Evolutionary conservation across 2,797 vertebrate species (phyloP).

Genomic region (Neopelma chrysocephalum): DNA sequence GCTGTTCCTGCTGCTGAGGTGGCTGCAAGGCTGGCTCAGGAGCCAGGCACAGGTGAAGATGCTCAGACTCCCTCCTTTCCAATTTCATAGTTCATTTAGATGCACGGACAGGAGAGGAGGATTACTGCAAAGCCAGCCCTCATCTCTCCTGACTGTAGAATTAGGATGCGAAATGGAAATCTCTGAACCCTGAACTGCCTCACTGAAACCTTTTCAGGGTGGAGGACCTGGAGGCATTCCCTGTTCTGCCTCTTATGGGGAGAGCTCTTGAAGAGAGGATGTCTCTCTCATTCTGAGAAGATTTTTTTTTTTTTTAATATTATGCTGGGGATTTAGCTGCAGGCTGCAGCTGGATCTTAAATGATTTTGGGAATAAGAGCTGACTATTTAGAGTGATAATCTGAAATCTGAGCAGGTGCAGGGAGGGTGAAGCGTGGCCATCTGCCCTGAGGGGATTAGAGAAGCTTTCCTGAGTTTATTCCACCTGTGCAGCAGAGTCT

Average conservation of each 20-base stretch:
- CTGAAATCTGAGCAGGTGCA: neutral
- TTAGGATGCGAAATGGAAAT: neutral
- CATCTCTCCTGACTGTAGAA: neutral
- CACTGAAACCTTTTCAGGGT: neutral
- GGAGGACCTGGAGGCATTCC: neutral
- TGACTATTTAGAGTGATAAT: neutral
- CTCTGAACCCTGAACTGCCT: neutral
- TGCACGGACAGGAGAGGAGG: neutral
- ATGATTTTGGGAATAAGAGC: neutral
- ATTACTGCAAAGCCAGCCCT: neutral
- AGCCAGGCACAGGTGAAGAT: neutral
- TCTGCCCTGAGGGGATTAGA: neutral
- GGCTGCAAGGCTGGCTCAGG: neutral
- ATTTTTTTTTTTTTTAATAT: neutral
- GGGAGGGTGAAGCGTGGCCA: neutral
- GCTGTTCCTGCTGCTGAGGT: neutral
- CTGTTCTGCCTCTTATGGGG: neutral
- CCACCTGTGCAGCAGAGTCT: neutral
- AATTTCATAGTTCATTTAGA: neutral
- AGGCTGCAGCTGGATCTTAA: neutral
- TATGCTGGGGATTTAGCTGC: neutral
- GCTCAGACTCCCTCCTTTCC: neutral
- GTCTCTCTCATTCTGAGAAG: neutral
- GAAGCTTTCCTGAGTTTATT: neutral
- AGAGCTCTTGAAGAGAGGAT: neutral